phyloP scores from a whole-genome alignment of 1,140 invertebrate species.

The Ostrea edulis region DNA sequence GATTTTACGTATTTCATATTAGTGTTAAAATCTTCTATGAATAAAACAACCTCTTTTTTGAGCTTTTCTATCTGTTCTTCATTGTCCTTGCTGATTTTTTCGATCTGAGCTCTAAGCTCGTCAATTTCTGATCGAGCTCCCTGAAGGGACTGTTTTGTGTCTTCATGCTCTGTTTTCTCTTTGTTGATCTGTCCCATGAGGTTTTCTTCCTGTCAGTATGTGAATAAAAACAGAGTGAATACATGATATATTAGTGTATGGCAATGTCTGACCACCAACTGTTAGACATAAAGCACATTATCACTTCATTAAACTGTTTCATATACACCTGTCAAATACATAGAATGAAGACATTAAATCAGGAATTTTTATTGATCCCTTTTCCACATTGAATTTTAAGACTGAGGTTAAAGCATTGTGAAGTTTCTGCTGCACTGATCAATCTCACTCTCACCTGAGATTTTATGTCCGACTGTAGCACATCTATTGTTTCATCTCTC shows the following conservation, averaged over 20 bases:
- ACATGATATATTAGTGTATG: not conserved
- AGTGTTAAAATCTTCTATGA: not conserved
- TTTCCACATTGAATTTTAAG: slow-evolving; percentile 24
- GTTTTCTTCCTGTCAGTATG: slow-evolving; percentile 50
- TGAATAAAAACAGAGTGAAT: not conserved
- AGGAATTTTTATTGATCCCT: not conserved
- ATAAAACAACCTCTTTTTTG: slow-evolving; percentile 51
- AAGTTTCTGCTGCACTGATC: not conserved
- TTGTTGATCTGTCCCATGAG: slow-evolving; percentile 51
- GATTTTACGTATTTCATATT: not conserved
- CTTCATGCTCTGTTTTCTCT: slow-evolving; percentile 48
- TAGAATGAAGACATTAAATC: not conserved
- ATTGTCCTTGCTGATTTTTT: slow-evolving; percentile 41
- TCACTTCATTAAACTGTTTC: not conserved
- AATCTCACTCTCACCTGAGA: slow-evolving; percentile 53
- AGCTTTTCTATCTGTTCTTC: slow-evolving; percentile 46
- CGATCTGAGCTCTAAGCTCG: slow-evolving; percentile 26
- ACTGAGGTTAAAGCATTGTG: not conserved
- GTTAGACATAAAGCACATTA: not conserved
- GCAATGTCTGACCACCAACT: not conserved
- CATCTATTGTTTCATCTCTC: slow-evolving; percentile 54
- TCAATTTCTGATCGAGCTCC: slow-evolving; percentile 32
- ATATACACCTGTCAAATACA: not conserved
- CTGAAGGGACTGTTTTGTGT: slow-evolving; percentile 39
- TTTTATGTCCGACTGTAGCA: slow-evolving; percentile 53